Evolutionary conservation across 2,888 invertebrate genomes (phyloP).

Genomic region (Unio pictorum): DNA sequence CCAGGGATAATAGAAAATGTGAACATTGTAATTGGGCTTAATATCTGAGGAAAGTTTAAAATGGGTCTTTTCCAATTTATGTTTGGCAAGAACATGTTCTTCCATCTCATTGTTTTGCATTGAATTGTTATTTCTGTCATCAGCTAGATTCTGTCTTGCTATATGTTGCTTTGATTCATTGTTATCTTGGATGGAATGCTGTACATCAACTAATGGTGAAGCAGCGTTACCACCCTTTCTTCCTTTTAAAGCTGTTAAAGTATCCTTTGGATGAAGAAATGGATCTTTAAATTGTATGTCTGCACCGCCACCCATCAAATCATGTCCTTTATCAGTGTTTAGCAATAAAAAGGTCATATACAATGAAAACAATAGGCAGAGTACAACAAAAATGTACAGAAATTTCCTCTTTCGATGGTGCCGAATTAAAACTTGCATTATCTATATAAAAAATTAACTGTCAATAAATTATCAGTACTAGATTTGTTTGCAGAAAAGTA

Average conservation of each 20-base stretch:
- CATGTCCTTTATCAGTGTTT: too few species aligned
- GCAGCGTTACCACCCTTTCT: neutral
- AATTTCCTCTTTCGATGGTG: too few species aligned
- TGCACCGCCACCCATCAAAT: too few species aligned
- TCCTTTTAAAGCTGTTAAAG: constrained; percentile 17
- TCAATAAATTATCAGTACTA: too few species aligned
- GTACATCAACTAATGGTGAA: neutral
- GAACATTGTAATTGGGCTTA: constrained; percentile 63
- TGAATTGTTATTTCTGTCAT: neutral
- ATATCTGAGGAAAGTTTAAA: neutral
- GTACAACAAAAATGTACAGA: too few species aligned
- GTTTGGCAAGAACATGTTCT: neutral
- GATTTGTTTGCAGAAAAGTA: too few species aligned
- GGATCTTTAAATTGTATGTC: neutral
- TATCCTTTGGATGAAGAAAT: constrained; percentile 15
- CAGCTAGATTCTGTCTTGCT: neutral
- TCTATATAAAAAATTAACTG: too few species aligned
- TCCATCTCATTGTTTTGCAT: neutral
- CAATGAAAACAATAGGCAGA: too few species aligned
- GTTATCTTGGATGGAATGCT: constrained; percentile 9
- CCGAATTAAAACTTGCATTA: too few species aligned
- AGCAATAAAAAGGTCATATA: too few species aligned
- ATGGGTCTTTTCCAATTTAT: constrained; percentile 1
- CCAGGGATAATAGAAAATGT: constrained; percentile 73
- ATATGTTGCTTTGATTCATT: neutral